phyloP scores from a whole-genome alignment of 2,797 vertebrate genomes.

The Sebastes nivosus region DNA sequence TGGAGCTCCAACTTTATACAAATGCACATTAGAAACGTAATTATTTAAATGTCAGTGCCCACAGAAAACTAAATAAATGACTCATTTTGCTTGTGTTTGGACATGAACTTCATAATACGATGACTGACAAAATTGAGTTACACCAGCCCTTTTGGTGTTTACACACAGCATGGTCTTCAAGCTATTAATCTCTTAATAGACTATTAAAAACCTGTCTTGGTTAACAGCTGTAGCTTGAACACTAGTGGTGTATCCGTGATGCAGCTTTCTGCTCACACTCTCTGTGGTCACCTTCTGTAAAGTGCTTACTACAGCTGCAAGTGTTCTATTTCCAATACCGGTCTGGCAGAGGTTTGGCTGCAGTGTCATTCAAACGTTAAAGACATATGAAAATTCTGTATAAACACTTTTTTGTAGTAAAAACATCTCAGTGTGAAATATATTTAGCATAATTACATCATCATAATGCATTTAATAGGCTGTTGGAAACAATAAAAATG shows the following conservation, averaged over 20 bases:
- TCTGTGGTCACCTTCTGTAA: slow-evolving; percentile 42
- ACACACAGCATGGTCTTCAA: neutral
- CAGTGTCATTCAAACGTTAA: slow-evolving; percentile 18
- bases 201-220: neutral
- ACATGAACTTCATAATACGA: neutral
- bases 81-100: slow-evolving; percentile 17
- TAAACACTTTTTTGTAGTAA: neutral
- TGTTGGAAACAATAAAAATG: neutral
- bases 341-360: neutral
- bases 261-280: neutral
- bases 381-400: neutral
- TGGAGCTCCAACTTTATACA: slow-evolving; percentile 1
- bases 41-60: slow-evolving; percentile 5
- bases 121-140: neutral
- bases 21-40: neutral
- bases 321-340: slow-evolving; percentile 45
- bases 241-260: neutral
- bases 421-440: neutral
- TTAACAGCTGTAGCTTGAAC: neutral
- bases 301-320: slow-evolving; percentile 31
- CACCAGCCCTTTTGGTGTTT: neutral
- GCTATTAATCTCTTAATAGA: neutral
- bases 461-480: neutral
- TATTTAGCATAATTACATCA: neutral
- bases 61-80: neutral